Evolutionary conservation across 2,797 vertebrate species (phyloP).

Genomic region (Urosaurus nigricauda): DNA sequence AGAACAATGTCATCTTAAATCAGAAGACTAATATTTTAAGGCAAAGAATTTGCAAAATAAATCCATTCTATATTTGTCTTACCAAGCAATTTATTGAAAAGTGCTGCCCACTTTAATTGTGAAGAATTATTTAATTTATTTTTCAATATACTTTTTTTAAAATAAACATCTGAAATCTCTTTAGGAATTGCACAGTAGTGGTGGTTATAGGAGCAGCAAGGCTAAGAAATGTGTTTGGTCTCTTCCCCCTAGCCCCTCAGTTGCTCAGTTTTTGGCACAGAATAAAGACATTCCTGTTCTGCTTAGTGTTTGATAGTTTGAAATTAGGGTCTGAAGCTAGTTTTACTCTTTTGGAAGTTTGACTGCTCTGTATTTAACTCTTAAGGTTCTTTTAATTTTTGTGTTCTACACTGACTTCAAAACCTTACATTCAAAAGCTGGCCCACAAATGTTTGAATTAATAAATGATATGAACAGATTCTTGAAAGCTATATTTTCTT

Average conservation of each 20-base stretch:
- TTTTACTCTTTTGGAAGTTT: background rate
- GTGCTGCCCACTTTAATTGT: constrained; percentile 23
- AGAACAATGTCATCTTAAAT: background rate
- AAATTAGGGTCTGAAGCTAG: background rate
- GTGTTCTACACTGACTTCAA: background rate
- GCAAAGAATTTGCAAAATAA: constrained; percentile 16
- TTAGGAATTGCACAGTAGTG: constrained; percentile 35
- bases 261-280: background rate
- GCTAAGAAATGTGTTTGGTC: constrained; percentile 46
- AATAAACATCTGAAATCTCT: constrained; percentile 71
- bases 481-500: background rate
- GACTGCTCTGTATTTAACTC: background rate
- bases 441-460: background rate
- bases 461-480: background rate
- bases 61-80: constrained; percentile 4
- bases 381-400: background rate
- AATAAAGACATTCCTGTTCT: background rate
- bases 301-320: background rate
- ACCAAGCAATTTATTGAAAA: constrained; percentile 21
- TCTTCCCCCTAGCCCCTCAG: too few relatives aligned
- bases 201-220: constrained; percentile 43
- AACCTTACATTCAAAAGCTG: background rate
- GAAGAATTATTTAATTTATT: constrained; percentile 25
- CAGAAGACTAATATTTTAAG: background rate
- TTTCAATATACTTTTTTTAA: constrained; percentile 60